phyloP scores from a whole-genome alignment of 2,113 vertebrate species.

The Lycocorax pyrrhopterus region DNA sequence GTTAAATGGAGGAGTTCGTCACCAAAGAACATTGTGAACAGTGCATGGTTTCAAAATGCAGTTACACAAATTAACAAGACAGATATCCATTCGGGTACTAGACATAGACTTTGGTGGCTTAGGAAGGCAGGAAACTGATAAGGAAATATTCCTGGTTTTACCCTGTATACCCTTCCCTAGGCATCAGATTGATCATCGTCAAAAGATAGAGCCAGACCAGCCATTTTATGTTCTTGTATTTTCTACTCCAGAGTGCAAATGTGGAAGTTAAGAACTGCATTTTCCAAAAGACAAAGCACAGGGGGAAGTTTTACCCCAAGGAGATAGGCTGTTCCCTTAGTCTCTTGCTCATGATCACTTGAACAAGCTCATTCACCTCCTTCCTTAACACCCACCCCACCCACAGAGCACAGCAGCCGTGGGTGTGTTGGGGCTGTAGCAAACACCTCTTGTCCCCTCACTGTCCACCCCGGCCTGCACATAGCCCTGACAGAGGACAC shows the following conservation, averaged over 20 bases:
- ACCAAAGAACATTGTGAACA: neutral
- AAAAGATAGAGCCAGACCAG: neutral
- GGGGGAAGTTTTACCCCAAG: neutral
- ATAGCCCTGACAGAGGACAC: rapidly evolving
- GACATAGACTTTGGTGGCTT: neutral
- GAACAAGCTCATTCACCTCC: neutral
- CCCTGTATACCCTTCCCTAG: neutral
- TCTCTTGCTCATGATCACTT: neutral
- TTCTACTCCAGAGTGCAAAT: neutral
- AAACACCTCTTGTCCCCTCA: neutral
- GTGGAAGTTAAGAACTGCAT: neutral
- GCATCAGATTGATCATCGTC: neutral
- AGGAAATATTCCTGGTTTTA: neutral
- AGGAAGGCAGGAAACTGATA: neutral
- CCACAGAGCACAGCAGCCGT: neutral
- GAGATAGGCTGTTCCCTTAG: neutral
- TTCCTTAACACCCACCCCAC: neutral
- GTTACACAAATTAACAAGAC: neutral
- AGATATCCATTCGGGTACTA: neutral
- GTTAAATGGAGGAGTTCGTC: neutral
- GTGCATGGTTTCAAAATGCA: neutral
- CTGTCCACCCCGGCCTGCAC: neutral
- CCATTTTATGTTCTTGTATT: neutral
- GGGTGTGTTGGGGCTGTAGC: neutral
- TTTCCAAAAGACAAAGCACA: neutral